phyloP scores from a whole-genome alignment of 1,140 invertebrate species.

The Amphibalanus amphitrite region DNA sequence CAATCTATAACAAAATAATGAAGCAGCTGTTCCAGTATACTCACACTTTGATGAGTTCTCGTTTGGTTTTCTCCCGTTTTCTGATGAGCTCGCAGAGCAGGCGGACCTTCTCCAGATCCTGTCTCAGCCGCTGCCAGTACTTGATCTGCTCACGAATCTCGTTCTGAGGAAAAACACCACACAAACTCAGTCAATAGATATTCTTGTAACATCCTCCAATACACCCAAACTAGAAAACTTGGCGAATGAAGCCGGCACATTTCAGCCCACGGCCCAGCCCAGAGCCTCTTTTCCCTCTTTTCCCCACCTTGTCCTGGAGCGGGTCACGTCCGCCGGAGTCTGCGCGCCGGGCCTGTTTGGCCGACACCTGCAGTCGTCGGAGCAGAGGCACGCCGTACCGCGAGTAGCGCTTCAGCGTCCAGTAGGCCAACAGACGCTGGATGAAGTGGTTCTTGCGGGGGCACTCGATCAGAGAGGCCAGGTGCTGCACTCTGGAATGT shows the following conservation, averaged over 20 bases:
- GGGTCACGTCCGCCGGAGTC: too few species aligned
- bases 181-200: too few species aligned
- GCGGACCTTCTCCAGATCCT: constrained; percentile 83
- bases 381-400: constrained; percentile 89
- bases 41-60: constrained; percentile 60
- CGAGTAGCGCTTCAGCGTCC: constrained; percentile 57
- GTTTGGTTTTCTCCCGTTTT: constrained; percentile 86
- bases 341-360: not conserved
- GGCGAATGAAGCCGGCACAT: too few species aligned
- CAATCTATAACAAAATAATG: too few species aligned
- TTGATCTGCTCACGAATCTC: constrained; percentile 50
- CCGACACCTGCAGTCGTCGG: constrained; percentile 38
- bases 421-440: constrained; percentile 42
- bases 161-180: constrained; percentile 7
- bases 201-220: too few species aligned
- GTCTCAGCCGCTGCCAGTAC: constrained; percentile 84
- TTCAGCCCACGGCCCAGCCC: too few species aligned
- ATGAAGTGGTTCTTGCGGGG: constrained; percentile 70
- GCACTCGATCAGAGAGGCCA: constrained; percentile 25
- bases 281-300: too few species aligned
- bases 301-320: too few species aligned
- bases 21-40: too few species aligned
- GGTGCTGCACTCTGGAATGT: constrained; percentile 17
- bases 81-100: constrained; percentile 83
- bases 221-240: too few species aligned